Evolutionary conservation across 2,113 vertebrate species (phyloP).

Genomic region (Rhinoderma darwinii): DNA sequence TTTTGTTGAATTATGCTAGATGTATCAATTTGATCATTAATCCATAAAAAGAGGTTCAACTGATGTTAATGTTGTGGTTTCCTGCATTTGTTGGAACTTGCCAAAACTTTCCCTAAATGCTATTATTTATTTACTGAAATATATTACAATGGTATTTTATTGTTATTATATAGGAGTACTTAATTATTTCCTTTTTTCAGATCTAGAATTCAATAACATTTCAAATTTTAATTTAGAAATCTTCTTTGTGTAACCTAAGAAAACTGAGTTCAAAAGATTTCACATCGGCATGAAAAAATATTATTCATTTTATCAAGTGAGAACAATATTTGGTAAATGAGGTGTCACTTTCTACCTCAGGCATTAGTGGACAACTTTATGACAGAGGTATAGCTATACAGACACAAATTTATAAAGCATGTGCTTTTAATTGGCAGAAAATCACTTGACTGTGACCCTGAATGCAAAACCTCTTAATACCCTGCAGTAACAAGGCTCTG

Average conservation of each 20-base stretch:
- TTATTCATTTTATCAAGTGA: neutral
- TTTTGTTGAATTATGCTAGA: too few species aligned
- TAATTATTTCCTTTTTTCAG: neutral
- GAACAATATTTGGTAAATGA: conserved; percentile 21
- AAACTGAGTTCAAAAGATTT: neutral
- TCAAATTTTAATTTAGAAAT: neutral
- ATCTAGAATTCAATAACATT: neutral
- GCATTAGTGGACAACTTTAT: conserved; percentile 2
- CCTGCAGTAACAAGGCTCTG: neutral
- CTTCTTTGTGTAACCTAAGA: neutral
- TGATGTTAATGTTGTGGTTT: too few species aligned
- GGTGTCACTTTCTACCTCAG: conserved; percentile 24
- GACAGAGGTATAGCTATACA: neutral
- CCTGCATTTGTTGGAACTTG: neutral
- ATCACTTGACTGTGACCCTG: neutral
- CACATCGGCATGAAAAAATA: neutral
- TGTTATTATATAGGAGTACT: neutral
- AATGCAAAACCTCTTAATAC: neutral
- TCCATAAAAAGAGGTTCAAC: too few species aligned
- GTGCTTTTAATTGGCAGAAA: conserved; percentile 24
- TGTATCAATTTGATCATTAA: neutral
- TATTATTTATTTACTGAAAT: neutral
- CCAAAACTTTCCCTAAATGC: neutral
- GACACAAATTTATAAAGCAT: conserved; percentile 1
- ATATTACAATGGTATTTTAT: neutral